Evolutionary conservation across 2,888 invertebrate genomes (phyloP).

Genomic region (Macrosiphum euphorbiae): DNA sequence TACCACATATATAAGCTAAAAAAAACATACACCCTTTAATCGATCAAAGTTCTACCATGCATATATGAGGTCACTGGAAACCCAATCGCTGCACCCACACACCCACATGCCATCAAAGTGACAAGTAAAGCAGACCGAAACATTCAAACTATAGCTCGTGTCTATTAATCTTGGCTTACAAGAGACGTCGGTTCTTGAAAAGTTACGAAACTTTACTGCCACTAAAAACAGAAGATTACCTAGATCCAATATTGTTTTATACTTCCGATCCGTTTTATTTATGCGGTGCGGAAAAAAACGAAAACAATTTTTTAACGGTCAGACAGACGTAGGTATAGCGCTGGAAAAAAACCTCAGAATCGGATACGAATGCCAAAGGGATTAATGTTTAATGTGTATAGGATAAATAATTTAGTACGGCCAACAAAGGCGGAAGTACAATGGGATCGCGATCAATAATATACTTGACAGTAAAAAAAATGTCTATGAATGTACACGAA

Average conservation of each 20-base stretch:
- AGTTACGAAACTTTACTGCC: not conserved
- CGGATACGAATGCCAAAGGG: not conserved
- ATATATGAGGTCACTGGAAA: constrained; percentile 12
- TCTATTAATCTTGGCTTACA: constrained; percentile 43
- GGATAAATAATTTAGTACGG: not conserved
- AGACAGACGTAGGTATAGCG: not conserved
- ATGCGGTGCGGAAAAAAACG: not conserved
- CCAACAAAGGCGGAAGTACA: not conserved
- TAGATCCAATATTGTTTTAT: not conserved
- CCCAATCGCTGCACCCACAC: not conserved
- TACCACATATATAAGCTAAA: not conserved
- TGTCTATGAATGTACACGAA: not conserved
- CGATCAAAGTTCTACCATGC: constrained; percentile 10
- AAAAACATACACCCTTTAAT: not conserved
- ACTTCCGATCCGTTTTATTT: not conserved
- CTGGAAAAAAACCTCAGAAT: not conserved
- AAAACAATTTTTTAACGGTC: not conserved
- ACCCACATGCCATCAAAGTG: not conserved
- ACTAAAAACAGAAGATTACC: not conserved
- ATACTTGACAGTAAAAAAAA: not conserved
- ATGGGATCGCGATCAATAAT: not conserved
- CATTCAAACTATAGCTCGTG: not conserved
- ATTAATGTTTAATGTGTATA: not conserved
- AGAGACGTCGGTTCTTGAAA: not conserved
- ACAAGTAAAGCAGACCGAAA: constrained; percentile 2